These are phyloP conservation scores for Pemphigus obesinymphae DNA, from an alignment of 1,140 invertebrate species.

Conservation along the genomic window DNA sequence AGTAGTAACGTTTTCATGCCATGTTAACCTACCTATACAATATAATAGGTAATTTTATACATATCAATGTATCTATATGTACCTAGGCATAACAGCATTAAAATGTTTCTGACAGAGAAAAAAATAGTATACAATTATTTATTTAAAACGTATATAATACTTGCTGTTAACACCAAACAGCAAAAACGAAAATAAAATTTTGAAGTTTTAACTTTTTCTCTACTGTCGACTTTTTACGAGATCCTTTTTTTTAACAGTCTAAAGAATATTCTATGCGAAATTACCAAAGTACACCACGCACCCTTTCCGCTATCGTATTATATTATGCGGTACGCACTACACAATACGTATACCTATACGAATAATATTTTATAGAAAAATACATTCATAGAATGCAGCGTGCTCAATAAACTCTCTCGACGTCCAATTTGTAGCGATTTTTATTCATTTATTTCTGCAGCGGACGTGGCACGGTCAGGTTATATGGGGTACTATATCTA, in stretches of 20 bases:
- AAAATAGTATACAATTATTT: neutral
- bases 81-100: neutral
- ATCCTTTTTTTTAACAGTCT: neutral
- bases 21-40: neutral
- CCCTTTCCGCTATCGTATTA: neutral
- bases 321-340: neutral
- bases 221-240: neutral
- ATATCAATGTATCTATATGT: too few relatives aligned
- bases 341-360: neutral
- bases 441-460: conserved; percentile 13
- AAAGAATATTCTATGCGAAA: neutral
- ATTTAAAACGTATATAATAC: neutral
- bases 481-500: neutral
- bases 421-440: conserved; percentile 24
- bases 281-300: neutral
- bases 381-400: neutral
- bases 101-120: neutral
- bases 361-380: too few relatives aligned
- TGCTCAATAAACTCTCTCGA: neutral
- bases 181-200: neutral
- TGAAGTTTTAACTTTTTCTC: neutral
- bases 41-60: neutral
- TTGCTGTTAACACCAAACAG: too few relatives aligned
- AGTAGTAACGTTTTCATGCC: too few relatives aligned
- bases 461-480: neutral